Evolutionary conservation across 2,113 vertebrate genomes (phyloP).

Genomic region (Cyanoliseus patagonus): DNA sequence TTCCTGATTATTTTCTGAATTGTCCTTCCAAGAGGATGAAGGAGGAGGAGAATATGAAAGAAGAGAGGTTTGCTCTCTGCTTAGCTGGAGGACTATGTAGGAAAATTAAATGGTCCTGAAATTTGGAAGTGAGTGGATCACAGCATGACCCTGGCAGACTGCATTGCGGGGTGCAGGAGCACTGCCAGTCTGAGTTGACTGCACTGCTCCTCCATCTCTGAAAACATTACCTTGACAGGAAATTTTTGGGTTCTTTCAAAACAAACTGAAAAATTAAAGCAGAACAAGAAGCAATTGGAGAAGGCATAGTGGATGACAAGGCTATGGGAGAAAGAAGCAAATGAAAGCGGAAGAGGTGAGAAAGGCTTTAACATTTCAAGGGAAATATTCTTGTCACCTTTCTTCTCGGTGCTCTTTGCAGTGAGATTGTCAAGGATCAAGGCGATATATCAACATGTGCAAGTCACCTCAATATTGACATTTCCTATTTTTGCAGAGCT

Average conservation of each 20-base stretch:
- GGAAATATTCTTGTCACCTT: not conserved
- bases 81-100: not conserved
- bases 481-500: not conserved
- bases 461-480: not conserved
- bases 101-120: not conserved
- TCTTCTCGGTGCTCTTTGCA: not conserved
- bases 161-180: fast-evolving
- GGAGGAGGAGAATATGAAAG: not conserved
- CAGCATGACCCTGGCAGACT: not conserved
- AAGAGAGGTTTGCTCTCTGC: not conserved
- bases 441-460: not conserved
- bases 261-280: slow-evolving; percentile 3
- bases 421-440: not conserved
- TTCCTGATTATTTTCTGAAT: not conserved
- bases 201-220: not conserved
- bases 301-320: not conserved
- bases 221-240: not conserved
- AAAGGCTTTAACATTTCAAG: not conserved
- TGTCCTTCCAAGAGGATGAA: not conserved
- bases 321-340: not conserved
- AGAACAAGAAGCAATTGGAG: not conserved
- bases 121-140: not conserved
- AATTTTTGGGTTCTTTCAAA: not conserved
- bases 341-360: not conserved
- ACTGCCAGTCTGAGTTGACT: fast-evolving